Conservation (phyloP, 2,888 invertebrate genomes). For the Melanchra persicariae region DNA sequence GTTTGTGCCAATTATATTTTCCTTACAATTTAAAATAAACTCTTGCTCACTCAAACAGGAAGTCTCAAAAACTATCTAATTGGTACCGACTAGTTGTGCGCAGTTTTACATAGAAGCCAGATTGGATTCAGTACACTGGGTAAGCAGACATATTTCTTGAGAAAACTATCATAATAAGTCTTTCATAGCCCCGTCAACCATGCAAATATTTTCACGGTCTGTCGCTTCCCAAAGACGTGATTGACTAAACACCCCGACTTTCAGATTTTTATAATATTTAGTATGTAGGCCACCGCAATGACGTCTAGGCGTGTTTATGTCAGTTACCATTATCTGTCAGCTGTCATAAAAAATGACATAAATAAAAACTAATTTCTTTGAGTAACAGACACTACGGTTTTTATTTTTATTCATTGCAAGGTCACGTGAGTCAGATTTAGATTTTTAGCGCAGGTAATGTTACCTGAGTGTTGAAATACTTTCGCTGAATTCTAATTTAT, state of each 20-base stretch:
- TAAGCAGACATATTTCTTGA: slow-evolving; percentile 24
- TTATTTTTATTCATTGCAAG: slow-evolving; percentile 61
- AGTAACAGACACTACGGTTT: slow-evolving; percentile 48
- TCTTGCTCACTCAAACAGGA: slow-evolving; percentile 5
- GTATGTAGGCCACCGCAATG: slow-evolving; percentile 55
- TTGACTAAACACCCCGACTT: slow-evolving; percentile 54
- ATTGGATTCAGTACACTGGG: slow-evolving; percentile 13
- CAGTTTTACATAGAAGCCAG: slow-evolving; percentile 4
- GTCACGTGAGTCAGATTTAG: slow-evolving; percentile 60
- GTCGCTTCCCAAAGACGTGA: slow-evolving; percentile 43
- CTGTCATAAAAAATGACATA: slow-evolving; percentile 65
- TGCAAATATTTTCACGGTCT: slow-evolving; percentile 50
- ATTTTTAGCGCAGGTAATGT: slow-evolving; percentile 59
- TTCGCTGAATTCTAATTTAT: slow-evolving; percentile 44
- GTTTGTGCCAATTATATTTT: slow-evolving; percentile 20
- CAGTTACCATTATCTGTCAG: slow-evolving; percentile 56
- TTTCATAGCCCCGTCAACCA: slow-evolving; percentile 35
- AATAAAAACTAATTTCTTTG: slow-evolving; percentile 63
- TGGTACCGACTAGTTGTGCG: neutral
- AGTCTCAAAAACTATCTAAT: slow-evolving; percentile 10
- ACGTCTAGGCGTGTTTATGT: slow-evolving; percentile 57
- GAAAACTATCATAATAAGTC: slow-evolving; percentile 26
- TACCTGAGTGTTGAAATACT: slow-evolving; percentile 52
- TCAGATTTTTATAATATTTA: slow-evolving; percentile 57
- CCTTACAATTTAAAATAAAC: neutral